Percentiles rank a stretch among this genome's conserved stretches.
Evolutionary conservation across 2,797 vertebrate species (phyloP).

Genomic region (Chelmon rostratus): DNA sequence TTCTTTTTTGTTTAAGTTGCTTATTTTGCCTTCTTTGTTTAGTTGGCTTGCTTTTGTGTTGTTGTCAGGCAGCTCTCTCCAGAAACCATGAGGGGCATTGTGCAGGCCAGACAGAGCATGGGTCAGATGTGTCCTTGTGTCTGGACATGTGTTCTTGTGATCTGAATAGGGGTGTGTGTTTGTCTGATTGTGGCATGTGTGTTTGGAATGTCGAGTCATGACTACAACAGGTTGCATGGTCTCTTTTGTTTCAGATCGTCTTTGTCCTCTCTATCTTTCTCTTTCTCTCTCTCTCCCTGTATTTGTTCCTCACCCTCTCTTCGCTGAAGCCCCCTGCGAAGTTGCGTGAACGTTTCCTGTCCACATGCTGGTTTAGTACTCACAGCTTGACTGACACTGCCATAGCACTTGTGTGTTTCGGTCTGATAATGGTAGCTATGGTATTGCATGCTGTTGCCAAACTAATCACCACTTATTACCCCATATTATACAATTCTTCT

Average conservation of each 20-base stretch:
- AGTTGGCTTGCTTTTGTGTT: slow-evolving; percentile 64
- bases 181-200: slow-evolving; percentile 81
- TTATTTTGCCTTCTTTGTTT: slow-evolving; percentile 65
- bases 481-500: slow-evolving; percentile 66
- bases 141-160: slow-evolving; percentile 76
- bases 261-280: slow-evolving; percentile 82
- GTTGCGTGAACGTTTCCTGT: slow-evolving; percentile 85
- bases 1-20: slow-evolving; percentile 62
- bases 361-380: slow-evolving; percentile 84
- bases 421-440: slow-evolving; percentile 84
- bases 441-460: slow-evolving; percentile 82
- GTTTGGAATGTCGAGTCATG: slow-evolving; percentile 85
- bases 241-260: slow-evolving; percentile 85
- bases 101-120: slow-evolving; percentile 82
- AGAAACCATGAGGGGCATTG: slow-evolving; percentile 69
- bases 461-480: slow-evolving; percentile 80
- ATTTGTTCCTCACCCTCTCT: slow-evolving; percentile 85
- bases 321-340: slow-evolving; percentile 85
- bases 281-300: slow-evolving; percentile 82
- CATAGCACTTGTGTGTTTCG: slow-evolving; percentile 83
- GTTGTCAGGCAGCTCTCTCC: slow-evolving; percentile 68
- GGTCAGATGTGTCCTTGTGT: slow-evolving; percentile 79
- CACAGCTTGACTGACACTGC: slow-evolving; percentile 84
- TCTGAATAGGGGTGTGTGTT: slow-evolving; percentile 74
- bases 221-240: slow-evolving; percentile 82